Conservation (phyloP, 1,140 invertebrate species). For the Neodiprion pinetum region DNA sequence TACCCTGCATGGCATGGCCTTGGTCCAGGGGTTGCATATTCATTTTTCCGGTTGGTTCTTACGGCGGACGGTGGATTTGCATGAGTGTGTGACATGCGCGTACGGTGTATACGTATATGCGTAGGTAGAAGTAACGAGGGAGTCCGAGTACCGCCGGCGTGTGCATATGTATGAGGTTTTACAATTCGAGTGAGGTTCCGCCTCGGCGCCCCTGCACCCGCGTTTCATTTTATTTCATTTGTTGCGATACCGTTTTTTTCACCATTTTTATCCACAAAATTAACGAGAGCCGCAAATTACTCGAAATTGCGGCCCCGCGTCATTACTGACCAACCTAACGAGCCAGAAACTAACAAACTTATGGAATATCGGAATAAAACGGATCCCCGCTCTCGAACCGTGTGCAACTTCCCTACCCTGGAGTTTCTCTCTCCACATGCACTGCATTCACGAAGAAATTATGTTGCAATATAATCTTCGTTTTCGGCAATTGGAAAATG, state of each 20-base stretch:
- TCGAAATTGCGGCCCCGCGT: neutral
- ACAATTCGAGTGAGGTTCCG: conserved; percentile 44
- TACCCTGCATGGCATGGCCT: conserved; percentile 33
- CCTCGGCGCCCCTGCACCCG: conserved; percentile 41
- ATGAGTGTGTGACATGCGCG: no score
- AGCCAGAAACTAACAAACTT: conserved; percentile 1
- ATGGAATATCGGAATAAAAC: conserved; percentile 2
- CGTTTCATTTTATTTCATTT: conserved; percentile 8
- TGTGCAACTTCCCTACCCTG: no score
- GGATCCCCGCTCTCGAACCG: neutral
- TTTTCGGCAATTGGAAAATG: no score
- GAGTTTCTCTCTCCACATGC: no score
- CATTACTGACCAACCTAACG: conserved; percentile 1
- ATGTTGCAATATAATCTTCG: no score
- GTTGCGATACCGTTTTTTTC: neutral
- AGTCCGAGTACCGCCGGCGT: conserved; percentile 22
- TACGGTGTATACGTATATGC: no score
- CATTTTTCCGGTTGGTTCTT: conserved; percentile 52
- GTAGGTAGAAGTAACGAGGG: neutral
- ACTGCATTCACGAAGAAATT: no score
- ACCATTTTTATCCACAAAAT: neutral
- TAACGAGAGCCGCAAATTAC: conserved; percentile 3
- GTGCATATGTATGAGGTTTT: conserved; percentile 57
- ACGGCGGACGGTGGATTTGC: neutral
- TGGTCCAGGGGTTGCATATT: conserved; percentile 48